phyloP scores from a whole-genome alignment of 2,113 vertebrate species.

The Dipodomys ordii region DNA sequence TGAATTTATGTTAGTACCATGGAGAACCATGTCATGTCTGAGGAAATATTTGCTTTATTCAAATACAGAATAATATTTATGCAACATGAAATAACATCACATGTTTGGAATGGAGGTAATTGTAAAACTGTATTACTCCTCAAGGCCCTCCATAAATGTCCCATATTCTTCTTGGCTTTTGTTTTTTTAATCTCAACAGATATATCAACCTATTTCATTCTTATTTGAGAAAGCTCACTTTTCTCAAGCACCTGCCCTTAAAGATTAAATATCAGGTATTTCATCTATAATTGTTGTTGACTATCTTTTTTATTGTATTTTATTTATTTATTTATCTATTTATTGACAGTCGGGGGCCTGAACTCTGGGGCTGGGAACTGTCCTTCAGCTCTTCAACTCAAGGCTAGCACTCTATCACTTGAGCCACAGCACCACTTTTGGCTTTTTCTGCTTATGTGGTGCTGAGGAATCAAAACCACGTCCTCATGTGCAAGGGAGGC shows the following conservation, averaged over 20 bases:
- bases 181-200: neutral
- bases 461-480: too few species aligned
- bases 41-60: neutral
- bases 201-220: neutral
- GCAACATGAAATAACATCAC: conserved; percentile 10
- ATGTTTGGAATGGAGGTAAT: neutral
- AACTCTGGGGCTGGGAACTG: too few species aligned
- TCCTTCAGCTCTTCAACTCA: too few species aligned
- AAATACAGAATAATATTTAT: neutral
- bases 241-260: neutral
- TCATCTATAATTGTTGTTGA: neutral
- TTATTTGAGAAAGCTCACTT: neutral
- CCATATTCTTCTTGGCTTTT: neutral
- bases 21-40: neutral
- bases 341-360: too few species aligned
- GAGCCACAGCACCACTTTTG: too few species aligned
- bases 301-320: neutral
- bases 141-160: neutral
- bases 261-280: conserved; percentile 33
- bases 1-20: neutral
- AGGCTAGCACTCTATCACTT: too few species aligned
- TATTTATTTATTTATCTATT: too few species aligned
- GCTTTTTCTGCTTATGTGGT: too few species aligned
- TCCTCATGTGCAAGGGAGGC: too few species aligned
- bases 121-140: neutral